These are phyloP conservation scores for Formica selysi DNA, from an alignment of 1,140 invertebrate species.

Conservation along the genomic window DNA sequence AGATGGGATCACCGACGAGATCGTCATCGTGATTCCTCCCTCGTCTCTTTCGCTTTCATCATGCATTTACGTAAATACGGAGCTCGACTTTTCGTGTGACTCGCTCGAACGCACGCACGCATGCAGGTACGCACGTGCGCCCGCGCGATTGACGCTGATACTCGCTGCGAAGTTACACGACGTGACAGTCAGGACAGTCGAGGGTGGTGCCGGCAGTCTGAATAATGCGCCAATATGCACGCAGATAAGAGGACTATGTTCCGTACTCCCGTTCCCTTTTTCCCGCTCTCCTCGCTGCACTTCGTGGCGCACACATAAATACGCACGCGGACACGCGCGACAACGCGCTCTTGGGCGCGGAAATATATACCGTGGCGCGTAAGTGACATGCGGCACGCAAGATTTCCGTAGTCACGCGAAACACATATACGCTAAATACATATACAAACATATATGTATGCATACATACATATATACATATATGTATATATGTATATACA, in stretches of 20 bases:
- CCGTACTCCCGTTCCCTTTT: background rate
- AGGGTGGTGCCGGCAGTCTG: conserved; percentile 45
- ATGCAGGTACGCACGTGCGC: conserved; percentile 46
- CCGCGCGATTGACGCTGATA: conserved; percentile 33
- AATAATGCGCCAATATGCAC: conserved; percentile 63
- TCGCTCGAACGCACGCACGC: conserved; percentile 18
- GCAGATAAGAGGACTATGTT: conserved; percentile 44
- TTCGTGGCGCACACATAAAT: conserved; percentile 39
- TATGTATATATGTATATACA: background rate
- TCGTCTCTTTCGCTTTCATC: conserved; percentile 22
- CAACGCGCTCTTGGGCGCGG: conserved; percentile 48
- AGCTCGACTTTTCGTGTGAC: conserved; percentile 48
- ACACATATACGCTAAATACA: conserved; percentile 41
- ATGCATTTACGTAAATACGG: conserved; percentile 32
- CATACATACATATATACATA: background rate
- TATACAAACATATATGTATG: background rate
- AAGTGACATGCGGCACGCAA: conserved; percentile 61
- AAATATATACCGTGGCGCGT: conserved; percentile 51
- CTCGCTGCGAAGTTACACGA: conserved; percentile 38
- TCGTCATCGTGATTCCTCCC: conserved; percentile 36
- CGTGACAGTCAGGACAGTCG: conserved; percentile 54
- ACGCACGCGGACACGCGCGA: conserved; percentile 29
- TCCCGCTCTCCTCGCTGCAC: background rate
- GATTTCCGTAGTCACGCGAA: conserved; percentile 52
- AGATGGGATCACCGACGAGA: background rate